These are phyloP conservation scores for Condylura cristata DNA, from an alignment of 2,113 vertebrate genomes.

Conservation along the genomic window DNA sequence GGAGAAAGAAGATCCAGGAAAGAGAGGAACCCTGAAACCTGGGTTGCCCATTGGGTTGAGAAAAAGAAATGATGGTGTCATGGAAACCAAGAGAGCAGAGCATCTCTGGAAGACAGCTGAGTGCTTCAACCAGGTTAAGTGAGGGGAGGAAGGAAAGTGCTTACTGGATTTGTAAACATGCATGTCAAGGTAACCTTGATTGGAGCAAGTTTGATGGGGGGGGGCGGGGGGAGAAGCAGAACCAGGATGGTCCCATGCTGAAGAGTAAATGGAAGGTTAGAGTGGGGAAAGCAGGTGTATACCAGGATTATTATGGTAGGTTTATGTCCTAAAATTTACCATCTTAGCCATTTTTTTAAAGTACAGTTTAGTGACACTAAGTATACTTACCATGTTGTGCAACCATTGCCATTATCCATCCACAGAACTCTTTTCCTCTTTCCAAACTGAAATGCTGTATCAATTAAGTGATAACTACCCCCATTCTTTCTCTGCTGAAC, in stretches of 20 bases:
- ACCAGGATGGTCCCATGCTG: background rate
- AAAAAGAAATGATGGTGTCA: background rate
- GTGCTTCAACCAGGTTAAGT: background rate
- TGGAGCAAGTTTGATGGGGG: background rate
- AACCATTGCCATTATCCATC: background rate
- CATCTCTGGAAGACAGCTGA: background rate
- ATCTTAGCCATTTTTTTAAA: background rate
- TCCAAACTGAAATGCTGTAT: background rate
- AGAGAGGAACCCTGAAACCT: background rate
- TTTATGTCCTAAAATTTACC: background rate
- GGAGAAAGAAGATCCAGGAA: background rate
- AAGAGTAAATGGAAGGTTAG: background rate
- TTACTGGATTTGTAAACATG: background rate
- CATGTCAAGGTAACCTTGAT: conserved; percentile 61
- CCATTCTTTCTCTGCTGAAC: too few relatives aligned
- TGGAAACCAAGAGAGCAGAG: conserved; percentile 3
- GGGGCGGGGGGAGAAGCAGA: background rate
- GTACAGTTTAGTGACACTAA: background rate
- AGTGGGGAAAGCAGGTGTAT: background rate
- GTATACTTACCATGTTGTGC: fast-evolving
- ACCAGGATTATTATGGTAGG: background rate
- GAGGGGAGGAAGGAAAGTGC: background rate
- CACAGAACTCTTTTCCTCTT: background rate
- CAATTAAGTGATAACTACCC: background rate
- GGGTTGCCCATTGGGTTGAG: background rate